Base-by-base conservation (phyloP, 2,888 invertebrate species). In the Ectobius pallidus region DNA sequence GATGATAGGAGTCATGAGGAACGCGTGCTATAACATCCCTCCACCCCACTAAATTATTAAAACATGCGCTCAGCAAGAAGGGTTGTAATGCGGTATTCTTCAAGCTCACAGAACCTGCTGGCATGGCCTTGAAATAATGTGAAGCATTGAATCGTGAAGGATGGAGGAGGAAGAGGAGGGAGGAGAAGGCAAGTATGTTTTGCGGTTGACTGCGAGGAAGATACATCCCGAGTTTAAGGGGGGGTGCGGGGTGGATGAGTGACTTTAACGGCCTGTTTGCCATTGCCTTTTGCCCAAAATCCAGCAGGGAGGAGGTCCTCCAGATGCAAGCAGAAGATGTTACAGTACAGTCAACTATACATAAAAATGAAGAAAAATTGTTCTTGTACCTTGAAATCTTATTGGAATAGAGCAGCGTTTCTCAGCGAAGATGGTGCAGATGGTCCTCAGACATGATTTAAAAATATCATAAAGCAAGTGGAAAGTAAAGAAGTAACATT, bases 231-330 rank as follows among this genome's bases (percentile, higher is more conserved):
- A 27, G 67, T 2, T 0, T 18, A 7, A n/a, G 62, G 20, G 25
- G 34, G 9, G 49, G 18, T 0, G 39, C 34, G 16, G 22, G 42
- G 39, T 25, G 34, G 11, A 69, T 27, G 52, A 55, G 55, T 58
- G 69, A 55, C 69, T 58, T 69, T 55, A 69, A 69, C 58, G 39
- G 69, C 58, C 52, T 58, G 55, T 69, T 34, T n/a, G n/a, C 46
- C 71, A 63, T 44, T 70, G 61, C 63, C 71, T 65, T 49, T 71
- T 63, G 49, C 71, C 63, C 71, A 65, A 71, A 71, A 71, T 71
- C 63, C 71, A 71, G 63, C 71, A 71, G 71, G 32, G 46, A 63
- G 34, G 25, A 22, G 63, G 62, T 39, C 52, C 52, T 34, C 71
- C 71, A 71, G 32, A 63, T 63, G 71, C 34, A 65, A 27, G 18